Evolutionary conservation across 2,888 invertebrate genomes (phyloP).

Genomic region (Linyphia triangularis): DNA sequence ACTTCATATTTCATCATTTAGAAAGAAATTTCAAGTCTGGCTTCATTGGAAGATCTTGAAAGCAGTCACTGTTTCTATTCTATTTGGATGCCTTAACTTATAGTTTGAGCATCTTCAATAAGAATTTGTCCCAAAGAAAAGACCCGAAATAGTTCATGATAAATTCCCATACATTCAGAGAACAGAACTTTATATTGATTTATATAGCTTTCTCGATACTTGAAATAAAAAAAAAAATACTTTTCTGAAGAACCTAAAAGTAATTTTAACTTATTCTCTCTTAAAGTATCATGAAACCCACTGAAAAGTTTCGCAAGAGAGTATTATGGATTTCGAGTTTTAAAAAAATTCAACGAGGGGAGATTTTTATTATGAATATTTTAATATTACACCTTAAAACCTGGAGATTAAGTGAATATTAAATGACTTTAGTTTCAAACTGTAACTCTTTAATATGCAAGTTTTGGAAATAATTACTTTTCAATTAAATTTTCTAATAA

Average conservation of each 20-base stretch:
- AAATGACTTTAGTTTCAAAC: neutral
- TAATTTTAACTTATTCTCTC: no score
- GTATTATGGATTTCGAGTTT: no score
- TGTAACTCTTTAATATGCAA: neutral
- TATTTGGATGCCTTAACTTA: neutral
- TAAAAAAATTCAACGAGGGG: neutral
- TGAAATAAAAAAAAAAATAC: no score
- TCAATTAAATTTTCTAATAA: neutral
- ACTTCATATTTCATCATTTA: no score
- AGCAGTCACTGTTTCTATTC: constrained; percentile 7
- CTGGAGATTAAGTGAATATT: neutral
- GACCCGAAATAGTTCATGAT: constrained; percentile 3
- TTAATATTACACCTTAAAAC: neutral
- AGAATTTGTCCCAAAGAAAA: constrained; percentile 8
- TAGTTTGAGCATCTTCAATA: neutral
- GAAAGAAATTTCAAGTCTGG: no score
- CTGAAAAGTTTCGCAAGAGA: no score
- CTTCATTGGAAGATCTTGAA: no score
- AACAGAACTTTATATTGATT: neutral
- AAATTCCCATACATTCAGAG: constrained; percentile 1
- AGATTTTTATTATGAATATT: neutral
- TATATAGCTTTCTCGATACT: no score
- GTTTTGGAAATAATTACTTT: neutral
- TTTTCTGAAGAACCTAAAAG: no score
- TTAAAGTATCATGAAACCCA: no score